A percentile compares a stretch with the other conserved stretches of the same genome.
phyloP scores from a whole-genome alignment of 1,140 invertebrate species.

The Drosophila watanabei region DNA sequence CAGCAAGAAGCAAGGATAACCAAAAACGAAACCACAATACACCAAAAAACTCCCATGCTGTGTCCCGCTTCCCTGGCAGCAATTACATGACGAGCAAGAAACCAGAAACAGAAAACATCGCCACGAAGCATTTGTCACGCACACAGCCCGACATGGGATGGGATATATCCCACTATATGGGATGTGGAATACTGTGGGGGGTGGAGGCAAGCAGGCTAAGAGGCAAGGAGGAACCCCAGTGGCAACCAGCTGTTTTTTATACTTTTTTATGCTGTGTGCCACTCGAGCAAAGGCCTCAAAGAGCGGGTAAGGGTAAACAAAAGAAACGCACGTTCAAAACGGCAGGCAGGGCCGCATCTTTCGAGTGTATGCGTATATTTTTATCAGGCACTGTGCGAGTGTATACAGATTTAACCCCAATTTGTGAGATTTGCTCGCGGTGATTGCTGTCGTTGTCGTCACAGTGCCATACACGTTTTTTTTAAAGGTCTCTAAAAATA shows the following conservation, averaged over 20 bases:
- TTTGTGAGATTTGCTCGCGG: slow-evolving; percentile 82
- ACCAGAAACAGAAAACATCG: slow-evolving; percentile 61
- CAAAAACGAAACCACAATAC: slow-evolving; percentile 33
- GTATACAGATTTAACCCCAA: slow-evolving; percentile 77
- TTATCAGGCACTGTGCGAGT: slow-evolving; percentile 70
- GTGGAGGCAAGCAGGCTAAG: slow-evolving; percentile 7
- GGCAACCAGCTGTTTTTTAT: slow-evolving; percentile 71
- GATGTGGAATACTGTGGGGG: slow-evolving; percentile 2
- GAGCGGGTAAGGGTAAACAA: slow-evolving; percentile 69
- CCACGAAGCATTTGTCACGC: slow-evolving; percentile 75
- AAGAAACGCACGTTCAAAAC: slow-evolving; percentile 69
- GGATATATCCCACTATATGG: slow-evolving; percentile 4
- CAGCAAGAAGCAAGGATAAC: slow-evolving; percentile 39
- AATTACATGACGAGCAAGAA: slow-evolving; percentile 70
- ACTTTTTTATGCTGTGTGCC: slow-evolving; percentile 52
- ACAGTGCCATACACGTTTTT: slow-evolving; percentile 40
- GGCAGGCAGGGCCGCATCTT: slow-evolving; percentile 50
- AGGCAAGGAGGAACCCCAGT: slow-evolving; percentile 18
- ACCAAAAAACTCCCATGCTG: slow-evolving; percentile 55
- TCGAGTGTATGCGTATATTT: slow-evolving; percentile 78
- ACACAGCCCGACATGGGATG: slow-evolving; percentile 43
- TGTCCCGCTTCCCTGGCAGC: slow-evolving; percentile 41
- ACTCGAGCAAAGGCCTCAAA: slow-evolving; percentile 42
- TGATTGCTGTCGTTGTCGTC: slow-evolving; percentile 64
- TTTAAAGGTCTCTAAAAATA: slow-evolving; percentile 81